A percentile compares a stretch with the other conserved stretches of the same genome.
phyloP scores from a whole-genome alignment of 2,797 vertebrate genomes.

The Artibeus jamaicensis region DNA sequence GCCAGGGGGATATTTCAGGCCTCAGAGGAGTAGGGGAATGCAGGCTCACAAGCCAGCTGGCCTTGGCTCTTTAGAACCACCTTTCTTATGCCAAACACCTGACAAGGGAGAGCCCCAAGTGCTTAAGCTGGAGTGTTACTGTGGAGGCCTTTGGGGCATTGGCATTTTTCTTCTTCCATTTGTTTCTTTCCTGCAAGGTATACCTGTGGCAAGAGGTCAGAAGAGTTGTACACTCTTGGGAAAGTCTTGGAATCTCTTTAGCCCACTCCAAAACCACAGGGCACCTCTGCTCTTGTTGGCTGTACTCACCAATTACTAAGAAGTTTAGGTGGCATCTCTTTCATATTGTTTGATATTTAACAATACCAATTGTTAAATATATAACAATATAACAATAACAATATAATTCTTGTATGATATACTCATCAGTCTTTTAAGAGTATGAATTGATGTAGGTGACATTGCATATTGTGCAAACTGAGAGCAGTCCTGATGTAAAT shows the following conservation, averaged over 20 bases:
- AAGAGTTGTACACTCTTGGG: not conserved
- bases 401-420: not conserved
- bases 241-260: not conserved
- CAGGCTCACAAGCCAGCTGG: not conserved
- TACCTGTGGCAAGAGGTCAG: not conserved
- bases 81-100: not conserved
- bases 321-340: not conserved
- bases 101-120: not conserved
- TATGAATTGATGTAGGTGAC: not conserved
- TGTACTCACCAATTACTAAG: not conserved
- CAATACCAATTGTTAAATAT: too few species aligned
- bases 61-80: not conserved
- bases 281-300: not conserved
- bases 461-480: not conserved
- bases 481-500: accelerated
- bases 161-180: not conserved
- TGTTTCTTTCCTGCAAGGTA: not conserved
- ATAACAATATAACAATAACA: too few species aligned
- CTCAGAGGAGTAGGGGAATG: not conserved
- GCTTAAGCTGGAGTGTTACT: not conserved
- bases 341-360: not conserved
- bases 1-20: not conserved
- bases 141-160: not conserved
- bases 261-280: not conserved
- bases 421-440: not conserved